Evolutionary conservation across 2,888 invertebrate genomes (phyloP).

Genomic region (Synergus gifuensis): DNA sequence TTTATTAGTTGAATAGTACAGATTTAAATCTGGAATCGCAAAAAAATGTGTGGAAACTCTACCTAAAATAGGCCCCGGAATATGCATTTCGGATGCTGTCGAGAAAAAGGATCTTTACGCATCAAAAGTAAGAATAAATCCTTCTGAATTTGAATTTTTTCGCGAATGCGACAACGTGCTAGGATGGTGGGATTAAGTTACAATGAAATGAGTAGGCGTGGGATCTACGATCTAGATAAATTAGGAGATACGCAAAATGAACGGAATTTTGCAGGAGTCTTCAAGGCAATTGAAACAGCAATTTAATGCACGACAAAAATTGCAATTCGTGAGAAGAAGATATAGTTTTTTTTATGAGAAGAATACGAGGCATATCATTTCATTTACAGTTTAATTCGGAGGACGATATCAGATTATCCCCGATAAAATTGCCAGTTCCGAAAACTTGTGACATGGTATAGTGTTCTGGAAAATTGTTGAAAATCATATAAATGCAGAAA

Average conservation of each 20-base stretch:
- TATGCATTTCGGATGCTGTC: conserved; percentile 1
- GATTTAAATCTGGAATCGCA: background rate
- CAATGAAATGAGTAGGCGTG: conserved; percentile 44
- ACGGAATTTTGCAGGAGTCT: conserved; percentile 36
- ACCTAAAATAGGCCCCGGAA: background rate
- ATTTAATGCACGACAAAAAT: conserved; percentile 34
- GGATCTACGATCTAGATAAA: conserved; percentile 45
- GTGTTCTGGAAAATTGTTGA: background rate
- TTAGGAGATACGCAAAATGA: conserved; percentile 41
- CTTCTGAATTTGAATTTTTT: conserved; percentile 38
- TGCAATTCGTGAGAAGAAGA: conserved; percentile 3
- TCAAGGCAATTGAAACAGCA: conserved; percentile 19
- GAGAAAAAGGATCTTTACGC: conserved; percentile 35
- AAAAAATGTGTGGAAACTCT: background rate
- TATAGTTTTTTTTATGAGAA: background rate
- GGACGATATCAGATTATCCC: conserved; percentile 1
- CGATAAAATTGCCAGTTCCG: background rate
- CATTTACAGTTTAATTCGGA: conserved; percentile 19
- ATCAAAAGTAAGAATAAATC: conserved; percentile 42
- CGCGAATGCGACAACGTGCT: conserved; percentile 24
- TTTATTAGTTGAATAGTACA: too few relatives aligned
- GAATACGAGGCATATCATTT: background rate
- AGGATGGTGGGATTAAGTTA: conserved; percentile 47
- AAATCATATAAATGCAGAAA: background rate
- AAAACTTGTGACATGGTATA: background rate